These are phyloP conservation scores for Coelinius sp. DNA, from an alignment of 2,888 invertebrate species.

Conservation along the genomic window DNA sequence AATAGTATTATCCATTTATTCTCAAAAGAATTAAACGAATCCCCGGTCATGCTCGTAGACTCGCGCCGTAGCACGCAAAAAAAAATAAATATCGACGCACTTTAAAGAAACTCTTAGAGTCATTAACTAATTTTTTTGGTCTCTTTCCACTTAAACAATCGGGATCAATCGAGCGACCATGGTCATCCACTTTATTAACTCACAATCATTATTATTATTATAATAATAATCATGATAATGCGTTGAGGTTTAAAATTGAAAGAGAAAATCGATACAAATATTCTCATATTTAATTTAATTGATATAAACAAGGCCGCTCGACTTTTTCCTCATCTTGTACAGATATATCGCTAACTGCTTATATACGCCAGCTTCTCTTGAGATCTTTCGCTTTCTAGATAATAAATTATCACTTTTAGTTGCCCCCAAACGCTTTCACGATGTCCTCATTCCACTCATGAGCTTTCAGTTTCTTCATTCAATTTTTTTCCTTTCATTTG, in stretches of 20 bases:
- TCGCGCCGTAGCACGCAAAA: slow-evolving; percentile 70
- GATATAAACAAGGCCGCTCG: slow-evolving; percentile 43
- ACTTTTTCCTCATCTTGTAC: slow-evolving; percentile 39
- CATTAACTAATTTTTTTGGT: neutral
- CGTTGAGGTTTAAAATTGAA: neutral
- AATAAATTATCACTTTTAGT: slow-evolving; percentile 26
- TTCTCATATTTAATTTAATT: slow-evolving; percentile 31
- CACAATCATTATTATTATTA: neutral
- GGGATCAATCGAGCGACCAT: slow-evolving; percentile 11
- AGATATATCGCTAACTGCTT: slow-evolving; percentile 7
- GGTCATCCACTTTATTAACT: neutral
- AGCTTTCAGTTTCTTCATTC: slow-evolving; percentile 23
- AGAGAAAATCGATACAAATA: slow-evolving; percentile 22
- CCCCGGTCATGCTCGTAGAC: slow-evolving; percentile 63
- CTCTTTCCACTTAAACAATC: neutral
- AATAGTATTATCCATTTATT: neutral
- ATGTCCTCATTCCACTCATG: slow-evolving; percentile 23
- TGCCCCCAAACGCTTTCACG: slow-evolving; percentile 27
- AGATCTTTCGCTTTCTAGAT: slow-evolving; percentile 36
- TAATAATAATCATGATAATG: too few species aligned
- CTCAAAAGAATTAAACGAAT: slow-evolving; percentile 42
- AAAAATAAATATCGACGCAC: slow-evolving; percentile 59
- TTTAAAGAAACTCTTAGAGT: slow-evolving; percentile 5
- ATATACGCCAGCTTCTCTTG: neutral
- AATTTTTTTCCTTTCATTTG: neutral